phyloP scores from a whole-genome alignment of 1,140 invertebrate species.

The Dendrolimus kikuchii region DNA sequence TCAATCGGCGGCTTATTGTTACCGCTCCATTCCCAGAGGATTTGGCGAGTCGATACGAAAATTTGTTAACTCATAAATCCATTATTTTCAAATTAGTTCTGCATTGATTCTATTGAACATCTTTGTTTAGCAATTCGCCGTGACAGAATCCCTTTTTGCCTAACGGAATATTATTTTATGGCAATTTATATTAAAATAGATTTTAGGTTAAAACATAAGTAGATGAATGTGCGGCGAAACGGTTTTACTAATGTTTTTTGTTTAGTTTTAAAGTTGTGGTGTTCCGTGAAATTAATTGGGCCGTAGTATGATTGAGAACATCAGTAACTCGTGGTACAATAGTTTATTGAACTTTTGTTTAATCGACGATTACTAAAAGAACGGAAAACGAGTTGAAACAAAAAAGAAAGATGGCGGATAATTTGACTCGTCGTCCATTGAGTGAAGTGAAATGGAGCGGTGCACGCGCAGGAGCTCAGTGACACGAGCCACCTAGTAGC shows the following conservation, averaged over 20 bases:
- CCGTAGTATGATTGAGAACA: slow-evolving; percentile 33
- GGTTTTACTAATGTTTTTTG: slow-evolving; percentile 28
- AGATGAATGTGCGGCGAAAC: slow-evolving; percentile 29
- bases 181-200: slow-evolving; percentile 49
- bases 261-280: slow-evolving; percentile 15
- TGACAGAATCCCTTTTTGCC: slow-evolving; percentile 28
- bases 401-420: slow-evolving; percentile 48
- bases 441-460: slow-evolving; percentile 47
- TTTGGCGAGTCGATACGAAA: slow-evolving; percentile 24
- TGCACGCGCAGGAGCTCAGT: slow-evolving; percentile 29
- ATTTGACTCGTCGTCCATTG: slow-evolving; percentile 55
- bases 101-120: slow-evolving; percentile 64
- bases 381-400: slow-evolving; percentile 39
- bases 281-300: slow-evolving; percentile 33
- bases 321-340: slow-evolving; percentile 17
- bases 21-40: slow-evolving; percentile 39
- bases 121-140: slow-evolving; percentile 57
- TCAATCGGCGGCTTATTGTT: slow-evolving; percentile 44
- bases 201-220: slow-evolving; percentile 25
- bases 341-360: slow-evolving; percentile 44
- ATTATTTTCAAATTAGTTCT: slow-evolving; percentile 53
- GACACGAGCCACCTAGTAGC: slow-evolving; percentile 46
- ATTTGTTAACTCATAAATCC: slow-evolving; percentile 51
- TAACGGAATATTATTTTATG: slow-evolving; percentile 36
- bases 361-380: slow-evolving; percentile 32